Evolutionary conservation across 2,888 invertebrate species (phyloP), one percentile per base, ranked within the genome.

Genomic region (Spicauda simplicius): DNA sequence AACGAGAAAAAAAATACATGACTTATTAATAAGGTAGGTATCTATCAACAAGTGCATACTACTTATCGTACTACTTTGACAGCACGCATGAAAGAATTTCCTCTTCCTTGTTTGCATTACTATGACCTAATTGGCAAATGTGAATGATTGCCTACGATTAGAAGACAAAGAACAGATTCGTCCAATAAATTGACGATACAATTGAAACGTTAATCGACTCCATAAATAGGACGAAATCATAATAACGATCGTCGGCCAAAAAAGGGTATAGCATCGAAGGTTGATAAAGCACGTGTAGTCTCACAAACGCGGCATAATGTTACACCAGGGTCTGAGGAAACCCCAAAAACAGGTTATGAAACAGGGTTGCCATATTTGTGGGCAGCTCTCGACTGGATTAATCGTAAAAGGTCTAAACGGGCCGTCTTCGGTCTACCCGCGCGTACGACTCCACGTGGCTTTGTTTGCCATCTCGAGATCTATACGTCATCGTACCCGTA

Each of bases 331-430:
- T 84, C 86, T 82, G 86, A 90, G 91, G 89, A 87, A 90, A 89
- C 90, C 91, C 92, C 91, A 87, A 92, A 93, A 92, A 92, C 92
- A 90, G 91, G 92, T 92, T 93, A 89, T 86, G 86, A 88, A 86
- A 88, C 88, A 88, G 82, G 85, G 88, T 90, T 91, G 86, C 92
- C 92, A 90, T 89, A 88, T 91, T 91, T 88, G 91, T 85, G 84
- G 81, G 82, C 83, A 80, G 81, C 81, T 82, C 85, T 84, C 83
- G 86, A 88, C 89, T 90, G 92, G 90, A 91, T 91, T 91, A 91
- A 90, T 90, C 91, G 90, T 91, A 93, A 91, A 92, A 86, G 92
- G 92, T 86, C 88, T 86, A 90, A 91, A 90, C 92, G 84, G 84
- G 88, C 86, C 70, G 74, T 73, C 75, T 74, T 71, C 76, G 72